Evolutionary conservation across 2,113 vertebrate genomes (phyloP), one percentile per base, ranked within the genome.

Genomic region (Mionectes macconnelli): DNA sequence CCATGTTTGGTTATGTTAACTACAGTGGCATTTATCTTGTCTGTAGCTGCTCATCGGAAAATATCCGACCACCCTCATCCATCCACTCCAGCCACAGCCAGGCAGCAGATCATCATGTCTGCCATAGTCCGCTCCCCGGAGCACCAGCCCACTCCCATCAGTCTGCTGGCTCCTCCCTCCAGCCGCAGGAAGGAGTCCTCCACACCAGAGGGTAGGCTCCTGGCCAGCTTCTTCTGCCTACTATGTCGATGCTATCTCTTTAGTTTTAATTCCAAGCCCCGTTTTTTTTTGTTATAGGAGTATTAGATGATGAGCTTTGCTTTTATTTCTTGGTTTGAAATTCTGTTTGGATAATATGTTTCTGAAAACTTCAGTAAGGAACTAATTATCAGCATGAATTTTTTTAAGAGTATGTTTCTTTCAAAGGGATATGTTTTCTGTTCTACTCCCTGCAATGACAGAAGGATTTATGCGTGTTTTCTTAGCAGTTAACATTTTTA

Each of bases 71-170:
- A 99, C 52, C 97, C 98, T 20, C 98, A 98, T 90, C 98, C 99
- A 2, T 94, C 98, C 21, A 99, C 98, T 12, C 98, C 99, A 7
- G 98, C 98, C 84, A 95, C 99, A 25, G 98, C 98, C 22, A 98
- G 99, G 84, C 99, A 99, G 98, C 99, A 99, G 98, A 99, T 99
- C 66, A 98, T 99, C 91, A 99, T 99, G 99, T 99, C 99, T 19
- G 98, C 99, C 87, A 98, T 99, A 72, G 99, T 99, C 76, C 99
- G 99, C 94, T 99, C 99, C 4, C 99, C 99, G 0, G 99, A 99
- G 96, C 99, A 99, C 95, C 99, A 99, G 97, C 98, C 99, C 89
- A 99, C 98, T 56, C 98, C 99, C 2, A 97, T 98, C 97, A 98
- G 96, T 77, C 97, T 99, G 90, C 98, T 99, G 10, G 98, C 98